Evolutionary conservation across 2,797 vertebrate genomes (phyloP).

Genomic region (Poeciliopsis paucimaculata): DNA sequence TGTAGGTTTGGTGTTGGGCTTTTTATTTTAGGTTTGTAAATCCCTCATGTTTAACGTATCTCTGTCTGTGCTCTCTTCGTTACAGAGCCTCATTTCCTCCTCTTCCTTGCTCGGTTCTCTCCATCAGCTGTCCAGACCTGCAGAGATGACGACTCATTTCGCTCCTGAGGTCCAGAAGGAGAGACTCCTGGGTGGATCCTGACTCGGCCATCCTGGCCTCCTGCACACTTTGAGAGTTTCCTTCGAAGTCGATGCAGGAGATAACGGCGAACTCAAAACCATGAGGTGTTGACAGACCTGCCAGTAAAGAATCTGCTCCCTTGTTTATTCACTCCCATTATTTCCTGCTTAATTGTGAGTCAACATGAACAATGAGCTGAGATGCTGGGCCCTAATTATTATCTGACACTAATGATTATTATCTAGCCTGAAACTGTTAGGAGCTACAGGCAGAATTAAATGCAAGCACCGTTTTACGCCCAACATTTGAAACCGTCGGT

Average conservation of each 20-base stretch:
- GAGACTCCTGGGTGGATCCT: not conserved
- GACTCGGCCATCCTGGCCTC: not conserved
- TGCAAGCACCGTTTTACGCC: not conserved
- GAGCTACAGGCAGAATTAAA: not conserved
- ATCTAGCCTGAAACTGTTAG: slow-evolving; percentile 1
- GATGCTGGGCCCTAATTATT: slow-evolving; percentile 20
- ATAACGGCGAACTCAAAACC: not conserved
- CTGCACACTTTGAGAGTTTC: not conserved
- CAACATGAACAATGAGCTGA: slow-evolving; percentile 14
- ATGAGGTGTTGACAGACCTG: not conserved
- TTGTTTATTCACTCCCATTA: slow-evolving; percentile 17
- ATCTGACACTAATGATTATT: slow-evolving; percentile 12
- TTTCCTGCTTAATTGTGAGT: slow-evolving; percentile 16
- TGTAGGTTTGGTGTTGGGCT: not conserved
- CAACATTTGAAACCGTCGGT: not conserved
- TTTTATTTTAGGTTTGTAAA: not conserved
- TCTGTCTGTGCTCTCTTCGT: not conserved
- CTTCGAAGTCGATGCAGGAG: not conserved
- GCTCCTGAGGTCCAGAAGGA: not conserved
- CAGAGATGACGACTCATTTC: not conserved
- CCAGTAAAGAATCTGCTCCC: slow-evolving; percentile 2
- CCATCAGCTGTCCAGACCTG: not conserved
- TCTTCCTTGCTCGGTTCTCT: not conserved
- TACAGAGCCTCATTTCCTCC: not conserved
- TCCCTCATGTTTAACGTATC: not conserved